These are phyloP conservation scores for Ochropleura leucogaster DNA, from an alignment of 2,888 invertebrate species.

Conservation along the genomic window DNA sequence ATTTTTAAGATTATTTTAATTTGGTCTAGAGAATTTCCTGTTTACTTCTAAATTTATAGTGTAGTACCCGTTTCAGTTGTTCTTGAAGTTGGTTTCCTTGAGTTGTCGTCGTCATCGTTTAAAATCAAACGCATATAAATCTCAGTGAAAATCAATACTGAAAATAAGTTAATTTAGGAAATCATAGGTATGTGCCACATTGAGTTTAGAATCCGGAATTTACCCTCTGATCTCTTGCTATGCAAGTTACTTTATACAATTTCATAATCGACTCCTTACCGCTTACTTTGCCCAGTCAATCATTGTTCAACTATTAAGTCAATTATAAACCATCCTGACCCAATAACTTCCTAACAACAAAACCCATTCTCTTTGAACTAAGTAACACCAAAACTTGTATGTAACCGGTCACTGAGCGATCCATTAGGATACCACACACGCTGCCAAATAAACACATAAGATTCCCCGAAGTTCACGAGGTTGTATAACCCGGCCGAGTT, in stretches of 20 bases:
- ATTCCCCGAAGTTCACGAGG: conserved; percentile 69
- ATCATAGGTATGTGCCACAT: neutral
- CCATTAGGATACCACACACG: conserved; percentile 70
- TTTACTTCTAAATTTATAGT: conserved; percentile 5
- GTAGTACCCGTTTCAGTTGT: neutral
- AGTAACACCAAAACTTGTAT: conserved; percentile 39
- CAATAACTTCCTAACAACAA: conserved; percentile 28
- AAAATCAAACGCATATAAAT: neutral
- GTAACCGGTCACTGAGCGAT: conserved; percentile 54
- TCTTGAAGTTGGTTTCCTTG: neutral
- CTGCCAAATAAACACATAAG: conserved; percentile 68
- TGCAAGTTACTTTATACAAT: conserved; percentile 7
- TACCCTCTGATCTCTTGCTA: conserved; percentile 1
- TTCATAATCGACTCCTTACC: conserved; percentile 23
- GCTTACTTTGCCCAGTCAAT: conserved; percentile 21
- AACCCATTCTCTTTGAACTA: conserved; percentile 43
- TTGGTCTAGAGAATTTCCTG: neutral
- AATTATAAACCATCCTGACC: conserved; percentile 34
- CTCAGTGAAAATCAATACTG: neutral
- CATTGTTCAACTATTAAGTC: conserved; percentile 37
- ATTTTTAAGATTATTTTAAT: conserved; percentile 20
- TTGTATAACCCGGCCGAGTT: conserved; percentile 79
- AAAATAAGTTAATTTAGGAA: neutral
- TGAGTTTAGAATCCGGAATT: neutral
- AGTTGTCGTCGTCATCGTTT: neutral